Evolutionary conservation across 2,113 vertebrate genomes (phyloP).

Genomic region (Corythoichthys haematopterus): DNA sequence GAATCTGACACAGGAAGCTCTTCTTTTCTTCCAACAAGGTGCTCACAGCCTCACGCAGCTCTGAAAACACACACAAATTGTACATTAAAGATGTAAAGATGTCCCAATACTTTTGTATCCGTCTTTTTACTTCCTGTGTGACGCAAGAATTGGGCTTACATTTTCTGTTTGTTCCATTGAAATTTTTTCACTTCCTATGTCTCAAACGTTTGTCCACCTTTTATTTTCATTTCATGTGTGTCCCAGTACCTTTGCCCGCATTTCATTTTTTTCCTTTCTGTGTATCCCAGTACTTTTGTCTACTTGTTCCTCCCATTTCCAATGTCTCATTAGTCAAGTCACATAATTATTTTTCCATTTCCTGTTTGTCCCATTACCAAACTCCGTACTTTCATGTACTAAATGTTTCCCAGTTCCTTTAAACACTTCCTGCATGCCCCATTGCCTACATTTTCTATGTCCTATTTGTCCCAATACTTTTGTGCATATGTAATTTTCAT

Average conservation of each 20-base stretch:
- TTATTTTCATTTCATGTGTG: background rate
- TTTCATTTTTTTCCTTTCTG: background rate
- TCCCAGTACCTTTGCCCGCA: background rate
- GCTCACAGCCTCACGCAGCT: conserved; percentile 70
- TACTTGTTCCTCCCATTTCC: background rate
- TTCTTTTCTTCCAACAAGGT: conserved; percentile 76
- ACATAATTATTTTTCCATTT: too few species aligned
- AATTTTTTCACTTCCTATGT: too few species aligned
- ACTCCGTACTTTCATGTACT: too few species aligned
- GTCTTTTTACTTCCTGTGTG: too few species aligned
- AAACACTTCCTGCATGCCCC: too few species aligned
- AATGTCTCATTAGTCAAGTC: too few species aligned
- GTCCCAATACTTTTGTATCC: background rate
- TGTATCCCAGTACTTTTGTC: background rate
- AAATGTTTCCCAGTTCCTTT: too few species aligned
- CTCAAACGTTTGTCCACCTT: background rate
- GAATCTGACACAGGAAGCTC: conserved; percentile 67
- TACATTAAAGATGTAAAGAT: background rate
- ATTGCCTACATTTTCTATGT: too few species aligned
- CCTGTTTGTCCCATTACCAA: too few species aligned
- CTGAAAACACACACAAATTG: conserved; percentile 39
- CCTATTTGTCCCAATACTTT: too few species aligned
- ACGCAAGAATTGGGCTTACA: too few species aligned
- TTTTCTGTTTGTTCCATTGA: too few species aligned
- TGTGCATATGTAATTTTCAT: background rate